Percentiles rank a stretch among this genome's conserved stretches.
These are phyloP conservation scores for Acanthisitta chloris DNA, from an alignment of 2,113 vertebrate genomes.

Conservation along the genomic window DNA sequence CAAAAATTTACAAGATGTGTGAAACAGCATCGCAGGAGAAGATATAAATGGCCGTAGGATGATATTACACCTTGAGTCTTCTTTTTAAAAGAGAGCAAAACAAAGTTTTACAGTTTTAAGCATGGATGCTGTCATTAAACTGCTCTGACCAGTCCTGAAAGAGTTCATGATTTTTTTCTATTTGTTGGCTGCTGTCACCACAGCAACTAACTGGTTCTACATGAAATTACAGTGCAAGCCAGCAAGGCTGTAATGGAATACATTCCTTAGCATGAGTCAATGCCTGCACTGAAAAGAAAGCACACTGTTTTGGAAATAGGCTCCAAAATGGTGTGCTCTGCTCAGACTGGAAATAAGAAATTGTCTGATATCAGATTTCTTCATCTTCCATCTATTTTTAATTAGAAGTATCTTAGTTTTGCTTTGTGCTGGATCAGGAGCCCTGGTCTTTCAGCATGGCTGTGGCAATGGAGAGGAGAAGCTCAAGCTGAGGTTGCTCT, in stretches of 20 bases:
- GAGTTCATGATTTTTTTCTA: conserved; percentile 57
- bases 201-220: conserved; percentile 71
- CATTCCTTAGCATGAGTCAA: conserved; percentile 80
- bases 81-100: background rate
- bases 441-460: background rate
- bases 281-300: conserved; percentile 69
- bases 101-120: background rate
- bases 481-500: background rate
- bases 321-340: conserved; percentile 41
- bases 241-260: conserved; percentile 80
- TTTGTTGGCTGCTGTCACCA: conserved; percentile 69
- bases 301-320: conserved; percentile 69
- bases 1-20: background rate
- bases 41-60: background rate
- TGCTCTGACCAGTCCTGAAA: conserved; percentile 50
- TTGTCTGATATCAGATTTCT: conserved; percentile 15
- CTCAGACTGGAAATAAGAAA: conserved; percentile 55
- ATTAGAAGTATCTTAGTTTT: background rate
- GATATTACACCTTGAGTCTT: background rate
- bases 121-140: background rate
- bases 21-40: background rate
- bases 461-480: background rate
- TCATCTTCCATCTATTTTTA: conserved; percentile 4
- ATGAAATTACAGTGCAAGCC: conserved; percentile 65
- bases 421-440: background rate